These are phyloP conservation scores for Hycleus cichorii DNA, from an alignment of 1,140 invertebrate species.

Conservation along the genomic window DNA sequence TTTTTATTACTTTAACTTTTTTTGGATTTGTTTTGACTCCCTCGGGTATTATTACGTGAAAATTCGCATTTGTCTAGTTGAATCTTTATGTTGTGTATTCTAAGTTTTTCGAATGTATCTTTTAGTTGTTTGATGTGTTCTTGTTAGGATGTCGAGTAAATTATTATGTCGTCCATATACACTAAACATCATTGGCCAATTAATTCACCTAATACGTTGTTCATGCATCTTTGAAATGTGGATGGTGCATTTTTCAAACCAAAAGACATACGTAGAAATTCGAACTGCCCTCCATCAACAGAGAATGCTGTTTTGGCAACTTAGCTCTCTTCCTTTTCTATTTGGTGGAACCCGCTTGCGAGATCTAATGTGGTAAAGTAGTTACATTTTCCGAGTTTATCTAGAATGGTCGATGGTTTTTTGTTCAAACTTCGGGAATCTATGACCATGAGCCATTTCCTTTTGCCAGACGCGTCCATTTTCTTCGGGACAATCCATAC, in stretches of 20 bases:
- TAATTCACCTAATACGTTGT: neutral
- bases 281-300: neutral
- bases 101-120: too few relatives aligned
- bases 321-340: neutral
- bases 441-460: neutral
- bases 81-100: too few relatives aligned
- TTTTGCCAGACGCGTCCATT: neutral
- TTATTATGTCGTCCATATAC: constrained; percentile 33
- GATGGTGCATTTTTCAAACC: constrained; percentile 3
- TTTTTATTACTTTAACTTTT: too few relatives aligned
- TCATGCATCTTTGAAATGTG: neutral
- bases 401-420: neutral
- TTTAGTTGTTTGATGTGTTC: too few relatives aligned
- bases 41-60: constrained; percentile 21
- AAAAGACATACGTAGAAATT: neutral
- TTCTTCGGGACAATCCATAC: neutral
- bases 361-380: constrained; percentile 7
- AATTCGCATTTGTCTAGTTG: constrained; percentile 38
- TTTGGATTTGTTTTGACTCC: too few relatives aligned
- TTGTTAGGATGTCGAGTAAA: too few relatives aligned
- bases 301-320: neutral
- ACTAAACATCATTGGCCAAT: constrained; percentile 17
- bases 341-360: neutral
- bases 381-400: constrained; percentile 4
- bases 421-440: neutral